These are phyloP conservation scores for Plutella xylostella DNA, from an alignment of 2,888 invertebrate species.

Conservation along the genomic window DNA sequence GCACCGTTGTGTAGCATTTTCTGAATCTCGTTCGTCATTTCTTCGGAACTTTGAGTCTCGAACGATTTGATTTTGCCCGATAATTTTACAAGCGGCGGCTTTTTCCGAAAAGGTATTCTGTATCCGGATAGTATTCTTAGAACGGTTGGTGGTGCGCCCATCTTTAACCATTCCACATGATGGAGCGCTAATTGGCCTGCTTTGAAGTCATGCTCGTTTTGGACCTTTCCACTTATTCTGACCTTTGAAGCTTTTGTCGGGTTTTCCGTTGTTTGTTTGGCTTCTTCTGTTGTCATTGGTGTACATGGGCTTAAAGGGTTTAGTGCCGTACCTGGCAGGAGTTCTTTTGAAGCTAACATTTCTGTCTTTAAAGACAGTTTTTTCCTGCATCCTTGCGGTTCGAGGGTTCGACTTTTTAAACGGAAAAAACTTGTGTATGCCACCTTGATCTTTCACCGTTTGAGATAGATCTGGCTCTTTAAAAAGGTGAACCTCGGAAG, in stretches of 20 bases:
- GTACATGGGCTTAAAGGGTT: background rate
- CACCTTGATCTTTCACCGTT: slow-evolving; percentile 16
- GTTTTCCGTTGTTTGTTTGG: background rate
- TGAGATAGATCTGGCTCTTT: slow-evolving; percentile 13
- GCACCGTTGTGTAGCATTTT: background rate
- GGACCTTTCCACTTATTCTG: background rate
- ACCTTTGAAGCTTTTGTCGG: no score
- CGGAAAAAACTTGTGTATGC: slow-evolving; percentile 15
- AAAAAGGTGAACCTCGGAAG: slow-evolving; percentile 17
- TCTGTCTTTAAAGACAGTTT: no score
- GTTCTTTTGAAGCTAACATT: no score
- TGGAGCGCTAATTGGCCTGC: background rate
- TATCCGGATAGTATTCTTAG: background rate
- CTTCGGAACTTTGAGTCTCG: background rate
- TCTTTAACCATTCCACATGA: background rate
- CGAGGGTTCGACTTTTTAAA: no score
- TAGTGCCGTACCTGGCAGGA: no score
- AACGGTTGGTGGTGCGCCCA: background rate
- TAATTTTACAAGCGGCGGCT: background rate
- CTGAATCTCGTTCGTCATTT: background rate
- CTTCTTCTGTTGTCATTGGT: background rate
- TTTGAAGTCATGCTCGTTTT: background rate
- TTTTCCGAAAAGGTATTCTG: slow-evolving; percentile 3
- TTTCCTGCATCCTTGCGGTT: no score
- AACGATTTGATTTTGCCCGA: background rate